Evolutionary conservation across 2,113 vertebrate genomes (phyloP), one percentile per base, ranked within the genome.

Genomic region (Peucedramus taeniatus): DNA sequence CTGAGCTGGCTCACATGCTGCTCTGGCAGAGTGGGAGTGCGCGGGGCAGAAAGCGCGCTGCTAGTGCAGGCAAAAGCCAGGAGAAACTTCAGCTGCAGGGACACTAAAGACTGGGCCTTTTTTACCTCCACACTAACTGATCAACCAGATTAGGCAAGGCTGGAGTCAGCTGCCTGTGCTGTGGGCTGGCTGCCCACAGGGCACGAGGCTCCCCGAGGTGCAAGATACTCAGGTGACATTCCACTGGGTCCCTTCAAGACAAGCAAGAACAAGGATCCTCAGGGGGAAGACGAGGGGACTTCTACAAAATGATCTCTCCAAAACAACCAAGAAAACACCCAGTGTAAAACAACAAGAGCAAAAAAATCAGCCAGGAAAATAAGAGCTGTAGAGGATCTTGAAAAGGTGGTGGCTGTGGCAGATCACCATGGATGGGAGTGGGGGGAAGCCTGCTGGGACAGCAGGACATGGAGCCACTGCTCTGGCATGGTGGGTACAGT

Each of bases 1-100:
- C 51, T 56, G 81, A 63, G 35, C 27, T 21, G 53, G 57, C 70
- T 39, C 84, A 59, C 35, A 37, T 1, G 4, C 24, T 1, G 4
- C 66, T 54, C 35, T 1, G 2, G 71, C 1, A 1, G 1, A 5
- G 51, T 5, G 31, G 54, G 68, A 82, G 49, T 1, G 0, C 0
- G 0, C 70, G 26, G 54, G 53, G 50, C 57, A 53, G 44, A 44
- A 50, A 61, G 17, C 0, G 3, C 60, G 44, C 42, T 85, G 5
- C 22, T 51, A 21, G 85, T n/a, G 79, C 53, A 17, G 42, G 66
- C 14, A 53, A 76, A 74, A 30, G 27, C 35, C 81, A 40, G 30
- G 47, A 15, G 33, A 63, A 83, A 75, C 39, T 49, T 47, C 3
- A 87, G 39, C 85, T 83, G 13, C 54, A 63, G 23, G 31, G 56